Evolutionary conservation across 37 sponge, comb jelly and placozoan genomes (phyloP), one percentile per base, ranked within the genome.

Genomic region (Beroe ovata): DNA sequence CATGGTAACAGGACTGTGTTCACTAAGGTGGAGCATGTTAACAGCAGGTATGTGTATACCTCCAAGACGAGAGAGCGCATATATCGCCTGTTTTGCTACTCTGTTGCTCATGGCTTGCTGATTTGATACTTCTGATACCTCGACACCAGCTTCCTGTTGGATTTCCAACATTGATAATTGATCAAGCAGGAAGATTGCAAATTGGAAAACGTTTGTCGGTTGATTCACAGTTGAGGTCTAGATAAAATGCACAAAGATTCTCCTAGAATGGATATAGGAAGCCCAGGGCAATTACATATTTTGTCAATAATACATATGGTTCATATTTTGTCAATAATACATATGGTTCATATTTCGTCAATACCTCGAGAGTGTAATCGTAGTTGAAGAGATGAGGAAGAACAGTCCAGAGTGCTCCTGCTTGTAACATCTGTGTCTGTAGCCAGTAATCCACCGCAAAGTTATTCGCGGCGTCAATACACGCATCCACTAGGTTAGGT

Each of bases 131-230:
- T 93, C 94, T 8, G 89, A 90, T 32, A 91, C 93, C 64, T 96
- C 96, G 34, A 98, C 96, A 0, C 99, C 99, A 20, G 96, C 92
- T 91, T 98, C 99, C 29, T 69, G 38, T n/a, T n/a, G n/a, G n/a
- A n/a, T n/a, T n/a, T n/a, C n/a, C n/a, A n/a, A n/a, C n/a, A n/a
- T n/a, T n/a, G n/a, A n/a, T n/a, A n/a, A n/a, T n/a, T n/a, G n/a
- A n/a, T n/a, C n/a, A n/a, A n/a, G n/a, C n/a, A n/a, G n/a, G n/a
- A n/a, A n/a, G n/a, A n/a, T n/a, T n/a, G n/a, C n/a, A n/a, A n/a
- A n/a, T n/a, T n/a, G n/a, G n/a, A n/a, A n/a, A n/a, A n/a, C n/a
- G n/a, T n/a, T n/a, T n/a, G n/a, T n/a, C n/a, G n/a, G n/a, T n/a
- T n/a, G n/a, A n/a, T n/a, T n/a, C n/a, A n/a, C n/a, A n/a, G n/a